Percentiles rank a stretch among this genome's conserved stretches.
Evolutionary conservation across 2,113 vertebrate genomes (phyloP).

Genomic region (Zosterops pallidus): DNA sequence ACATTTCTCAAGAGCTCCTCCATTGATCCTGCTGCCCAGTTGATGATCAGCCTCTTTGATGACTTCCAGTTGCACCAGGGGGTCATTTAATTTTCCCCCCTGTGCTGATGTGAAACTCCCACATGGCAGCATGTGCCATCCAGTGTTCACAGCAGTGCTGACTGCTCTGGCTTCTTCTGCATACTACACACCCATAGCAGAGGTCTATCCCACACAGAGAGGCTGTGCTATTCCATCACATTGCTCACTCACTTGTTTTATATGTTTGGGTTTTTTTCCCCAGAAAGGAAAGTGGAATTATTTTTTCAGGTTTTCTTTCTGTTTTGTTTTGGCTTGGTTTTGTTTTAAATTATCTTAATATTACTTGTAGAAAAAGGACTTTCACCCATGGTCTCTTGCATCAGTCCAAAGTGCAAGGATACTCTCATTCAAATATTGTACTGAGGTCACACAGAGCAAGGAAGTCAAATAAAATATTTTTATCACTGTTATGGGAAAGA

Average conservation of each 20-base stretch:
- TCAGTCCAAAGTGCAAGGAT: not conserved
- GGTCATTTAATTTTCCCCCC: not conserved
- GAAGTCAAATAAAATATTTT: not conserved
- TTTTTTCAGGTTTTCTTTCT: not conserved
- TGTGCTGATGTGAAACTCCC: not conserved
- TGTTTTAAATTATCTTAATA: not conserved
- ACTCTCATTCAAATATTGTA: not conserved
- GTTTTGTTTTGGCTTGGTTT: not conserved
- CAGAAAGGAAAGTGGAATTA: not conserved
- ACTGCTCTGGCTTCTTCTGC: not conserved
- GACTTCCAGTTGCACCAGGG: not conserved
- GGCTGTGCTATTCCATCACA: not conserved
- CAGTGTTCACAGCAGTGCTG: not conserved
- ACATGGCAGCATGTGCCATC: accelerated
- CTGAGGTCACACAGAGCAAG: not conserved
- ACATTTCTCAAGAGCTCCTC: not conserved
- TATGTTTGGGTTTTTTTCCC: accelerated
- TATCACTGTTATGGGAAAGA: not conserved
- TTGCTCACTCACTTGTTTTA: not conserved
- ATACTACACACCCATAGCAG: not conserved
- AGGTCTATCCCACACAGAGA: not conserved
- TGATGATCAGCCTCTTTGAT: not conserved
- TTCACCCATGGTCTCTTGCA: no score
- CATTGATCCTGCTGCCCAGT: not conserved
- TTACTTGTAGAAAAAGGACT: not conserved